Evolutionary conservation across 2,888 invertebrate genomes (phyloP), one percentile per base, ranked within the genome.

Genomic region (Epirrhoe alternata): DNA sequence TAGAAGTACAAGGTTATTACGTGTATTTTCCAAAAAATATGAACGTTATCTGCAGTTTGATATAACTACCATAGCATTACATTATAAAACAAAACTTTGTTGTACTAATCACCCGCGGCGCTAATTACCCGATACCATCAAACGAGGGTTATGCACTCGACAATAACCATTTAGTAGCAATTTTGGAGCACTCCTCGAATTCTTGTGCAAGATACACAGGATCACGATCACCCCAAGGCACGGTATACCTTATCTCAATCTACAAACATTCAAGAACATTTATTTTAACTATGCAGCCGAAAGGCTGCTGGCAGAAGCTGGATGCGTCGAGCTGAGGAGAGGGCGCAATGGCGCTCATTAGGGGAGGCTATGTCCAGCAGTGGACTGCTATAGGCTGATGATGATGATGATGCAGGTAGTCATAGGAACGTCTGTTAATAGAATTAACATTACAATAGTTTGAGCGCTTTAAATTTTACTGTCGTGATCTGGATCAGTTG

Each of bases 101-200:
- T 12, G 12, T 10, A 12, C 12, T 38, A 12, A 42, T 10, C 12
- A 12, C 68, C 62, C 67, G 50, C 12, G 67, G 42, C 60, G 47
- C 58, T 65, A 68, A 68, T 69, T 69, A 69, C 56, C 24, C 33
- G 70, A 73, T 73, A 69, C 1, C 33, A 73, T 69, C 70, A 24
- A 16, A 55, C 64, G 52, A 50, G 56, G 52, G 68, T 33, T 31
- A 60, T 31, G 31, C 38, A 52, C 24, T 52, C n/a, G 30, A 53
- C 52, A 16, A 42, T 55, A 54, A 55, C 54, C 54, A 50, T 54
- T 53, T 51, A 47, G 57, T 52, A 58, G 35, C 38, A 30, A 33
- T 59, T 59, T 49, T 33, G 17, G 12, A 10, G 38, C 38, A 42
- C 38, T 42, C 38, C 38, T 42, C 38, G 38, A 42, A 42, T 42